phyloP scores from a whole-genome alignment of 2,113 vertebrate species.

The Columbina picui region DNA sequence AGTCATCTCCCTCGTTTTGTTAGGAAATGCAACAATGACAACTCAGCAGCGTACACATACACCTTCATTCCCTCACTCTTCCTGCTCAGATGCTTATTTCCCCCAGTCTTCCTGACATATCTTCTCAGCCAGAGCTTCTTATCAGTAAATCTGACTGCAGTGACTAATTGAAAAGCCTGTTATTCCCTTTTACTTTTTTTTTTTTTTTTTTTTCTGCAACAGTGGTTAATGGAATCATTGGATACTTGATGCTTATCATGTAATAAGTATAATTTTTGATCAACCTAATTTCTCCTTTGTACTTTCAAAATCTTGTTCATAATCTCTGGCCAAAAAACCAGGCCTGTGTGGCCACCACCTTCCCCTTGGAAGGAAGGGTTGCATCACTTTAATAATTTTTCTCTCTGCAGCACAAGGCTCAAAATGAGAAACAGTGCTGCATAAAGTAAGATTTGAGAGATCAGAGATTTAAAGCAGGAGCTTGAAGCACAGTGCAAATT shows the following conservation, averaged over 20 bases:
- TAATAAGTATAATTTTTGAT: neutral
- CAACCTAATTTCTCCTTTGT: neutral
- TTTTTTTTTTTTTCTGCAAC: neutral
- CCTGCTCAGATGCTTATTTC: neutral
- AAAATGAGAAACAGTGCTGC: neutral
- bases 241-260: neutral
- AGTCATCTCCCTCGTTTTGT: neutral
- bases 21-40: neutral
- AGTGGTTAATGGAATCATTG: neutral
- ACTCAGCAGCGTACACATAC: fast-evolving
- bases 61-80: neutral
- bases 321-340: neutral
- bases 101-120: neutral
- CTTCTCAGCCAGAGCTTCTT: neutral
- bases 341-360: neutral
- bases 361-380: neutral
- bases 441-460: neutral
- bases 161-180: neutral
- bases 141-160: neutral
- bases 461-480: neutral
- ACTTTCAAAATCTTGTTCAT: neutral
- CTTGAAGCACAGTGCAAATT: neutral
- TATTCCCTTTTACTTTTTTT: neutral
- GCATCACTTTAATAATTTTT: neutral
- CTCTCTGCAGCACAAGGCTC: neutral